These are phyloP conservation scores for Coregonus ussuriensis DNA, from an alignment of 2,797 vertebrate genomes.

Conservation along the genomic window DNA sequence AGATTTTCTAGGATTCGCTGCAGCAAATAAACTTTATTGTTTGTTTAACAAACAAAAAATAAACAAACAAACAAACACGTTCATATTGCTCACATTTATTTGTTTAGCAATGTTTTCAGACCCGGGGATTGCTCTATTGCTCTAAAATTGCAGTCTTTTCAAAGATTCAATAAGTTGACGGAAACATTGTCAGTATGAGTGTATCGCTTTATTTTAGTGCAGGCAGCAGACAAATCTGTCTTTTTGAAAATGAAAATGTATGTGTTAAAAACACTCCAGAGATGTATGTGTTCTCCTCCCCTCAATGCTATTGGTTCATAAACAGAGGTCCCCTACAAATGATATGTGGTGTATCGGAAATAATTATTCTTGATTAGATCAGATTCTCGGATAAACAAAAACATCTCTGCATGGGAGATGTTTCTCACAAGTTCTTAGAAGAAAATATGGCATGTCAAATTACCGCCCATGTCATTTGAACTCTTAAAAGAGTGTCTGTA, in stretches of 20 bases:
- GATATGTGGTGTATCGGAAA: slow-evolving; percentile 63
- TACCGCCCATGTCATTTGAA: slow-evolving; percentile 38
- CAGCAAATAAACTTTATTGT: slow-evolving; percentile 61
- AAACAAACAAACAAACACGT: slow-evolving; percentile 73
- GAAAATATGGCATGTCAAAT: slow-evolving; percentile 73
- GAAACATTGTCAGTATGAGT: slow-evolving; percentile 74
- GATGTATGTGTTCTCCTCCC: slow-evolving; percentile 27
- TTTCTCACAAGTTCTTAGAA: slow-evolving; percentile 71
- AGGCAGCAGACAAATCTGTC: slow-evolving; percentile 67
- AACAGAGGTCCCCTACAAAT: slow-evolving; percentile 26
- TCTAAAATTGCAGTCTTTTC: slow-evolving; percentile 72
- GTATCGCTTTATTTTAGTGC: slow-evolving; percentile 68
- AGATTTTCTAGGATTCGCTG: slow-evolving; percentile 58
- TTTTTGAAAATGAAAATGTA: slow-evolving; percentile 73
- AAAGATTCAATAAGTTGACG: slow-evolving; percentile 79
- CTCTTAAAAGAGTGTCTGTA: slow-evolving; percentile 7
- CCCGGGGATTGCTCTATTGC: slow-evolving; percentile 59
- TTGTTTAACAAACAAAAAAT: not conserved
- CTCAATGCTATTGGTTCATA: slow-evolving; percentile 6
- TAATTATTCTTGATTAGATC: slow-evolving; percentile 78
- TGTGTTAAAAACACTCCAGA: slow-evolving; percentile 56
- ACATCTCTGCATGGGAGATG: slow-evolving; percentile 66
- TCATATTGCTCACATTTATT: slow-evolving; percentile 77
- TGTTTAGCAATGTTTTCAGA: slow-evolving; percentile 80
- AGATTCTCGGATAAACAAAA: slow-evolving; percentile 62